Percentiles rank a stretch among this genome's conserved stretches.
phyloP scores from a whole-genome alignment of 1,140 invertebrate genomes.

The Apis dorsata region DNA sequence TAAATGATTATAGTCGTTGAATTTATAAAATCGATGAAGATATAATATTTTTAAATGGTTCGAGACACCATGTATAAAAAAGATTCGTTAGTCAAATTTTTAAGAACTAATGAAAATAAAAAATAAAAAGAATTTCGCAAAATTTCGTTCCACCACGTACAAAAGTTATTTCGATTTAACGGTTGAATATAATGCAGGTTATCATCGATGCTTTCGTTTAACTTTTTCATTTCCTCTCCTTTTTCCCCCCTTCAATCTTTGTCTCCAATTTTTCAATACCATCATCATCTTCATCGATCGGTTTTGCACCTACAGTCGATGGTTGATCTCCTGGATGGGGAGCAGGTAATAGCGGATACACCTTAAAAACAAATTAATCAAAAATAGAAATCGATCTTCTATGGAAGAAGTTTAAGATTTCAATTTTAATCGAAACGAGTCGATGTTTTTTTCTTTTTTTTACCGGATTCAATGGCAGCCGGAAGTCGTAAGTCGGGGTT shows the following conservation, averaged over 20 bases:
- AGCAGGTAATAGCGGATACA: constrained; percentile 52
- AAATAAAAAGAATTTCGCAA: too few relatives aligned
- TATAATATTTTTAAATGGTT: too few relatives aligned
- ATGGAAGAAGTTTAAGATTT: neutral
- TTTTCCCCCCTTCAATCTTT: constrained; percentile 60
- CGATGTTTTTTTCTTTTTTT: neutral
- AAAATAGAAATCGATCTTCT: neutral
- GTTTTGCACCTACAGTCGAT: constrained; percentile 34
- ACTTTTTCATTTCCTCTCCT: constrained; percentile 35
- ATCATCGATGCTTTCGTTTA: constrained; percentile 40
- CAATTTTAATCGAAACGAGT: neutral
- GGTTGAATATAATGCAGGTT: constrained; percentile 51
- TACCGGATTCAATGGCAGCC: constrained; percentile 64
- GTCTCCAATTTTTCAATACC: constrained; percentile 69
- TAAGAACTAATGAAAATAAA: too few relatives aligned
- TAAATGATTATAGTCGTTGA: neutral
- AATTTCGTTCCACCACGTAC: too few relatives aligned
- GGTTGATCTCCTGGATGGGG: constrained; percentile 31
- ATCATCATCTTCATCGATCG: constrained; percentile 44
- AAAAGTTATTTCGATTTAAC: constrained; percentile 48
- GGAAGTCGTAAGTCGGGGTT: constrained; percentile 60
- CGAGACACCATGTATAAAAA: too few relatives aligned
- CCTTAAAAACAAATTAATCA: neutral
- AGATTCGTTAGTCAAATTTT: too few relatives aligned
- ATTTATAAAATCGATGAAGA: too few relatives aligned